These are phyloP conservation scores for Mycalesis mineus DNA, from an alignment of 2,888 invertebrate genomes.

Conservation along the genomic window DNA sequence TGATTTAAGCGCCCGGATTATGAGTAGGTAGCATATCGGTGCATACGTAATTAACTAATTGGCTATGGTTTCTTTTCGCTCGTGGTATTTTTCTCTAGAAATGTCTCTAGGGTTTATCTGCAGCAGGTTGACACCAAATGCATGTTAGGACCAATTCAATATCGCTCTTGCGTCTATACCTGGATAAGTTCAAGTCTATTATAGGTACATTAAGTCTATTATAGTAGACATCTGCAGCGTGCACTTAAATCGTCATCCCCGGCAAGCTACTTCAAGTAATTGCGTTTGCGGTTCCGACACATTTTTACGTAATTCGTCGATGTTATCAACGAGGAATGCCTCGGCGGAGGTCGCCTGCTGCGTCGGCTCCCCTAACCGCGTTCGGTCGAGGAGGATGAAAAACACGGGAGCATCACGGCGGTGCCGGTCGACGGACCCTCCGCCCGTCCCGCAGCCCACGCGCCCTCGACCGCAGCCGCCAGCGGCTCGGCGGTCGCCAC, in stretches of 20 bases:
- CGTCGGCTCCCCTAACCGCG: conserved; percentile 37
- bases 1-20: not conserved
- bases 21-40: not conserved
- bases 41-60: not conserved
- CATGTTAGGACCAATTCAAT: not conserved
- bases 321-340: conserved; percentile 16
- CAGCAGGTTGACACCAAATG: not conserved
- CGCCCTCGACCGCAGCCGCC: conserved; percentile 53
- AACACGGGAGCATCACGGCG: conserved; percentile 58
- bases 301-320: conserved; percentile 9
- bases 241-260: not conserved
- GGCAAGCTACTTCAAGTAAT: conserved; percentile 2
- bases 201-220: not conserved
- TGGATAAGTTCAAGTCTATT: not conserved
- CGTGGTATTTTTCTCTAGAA: not conserved
- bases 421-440: conserved; percentile 51
- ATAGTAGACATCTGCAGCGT: not conserved
- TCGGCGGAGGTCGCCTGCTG: conserved; percentile 47
- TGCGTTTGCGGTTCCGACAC: conserved; percentile 5
- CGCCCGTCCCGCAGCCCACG: conserved; percentile 63
- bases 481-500: conserved; percentile 36
- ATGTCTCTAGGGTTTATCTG: not conserved
- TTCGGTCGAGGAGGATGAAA: conserved; percentile 41
- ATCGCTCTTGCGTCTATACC: not conserved
- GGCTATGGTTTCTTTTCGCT: too few relatives aligned